Base-by-base conservation (phyloP, 2,797 vertebrate genomes). In the Melanotaenia boesemani region DNA sequence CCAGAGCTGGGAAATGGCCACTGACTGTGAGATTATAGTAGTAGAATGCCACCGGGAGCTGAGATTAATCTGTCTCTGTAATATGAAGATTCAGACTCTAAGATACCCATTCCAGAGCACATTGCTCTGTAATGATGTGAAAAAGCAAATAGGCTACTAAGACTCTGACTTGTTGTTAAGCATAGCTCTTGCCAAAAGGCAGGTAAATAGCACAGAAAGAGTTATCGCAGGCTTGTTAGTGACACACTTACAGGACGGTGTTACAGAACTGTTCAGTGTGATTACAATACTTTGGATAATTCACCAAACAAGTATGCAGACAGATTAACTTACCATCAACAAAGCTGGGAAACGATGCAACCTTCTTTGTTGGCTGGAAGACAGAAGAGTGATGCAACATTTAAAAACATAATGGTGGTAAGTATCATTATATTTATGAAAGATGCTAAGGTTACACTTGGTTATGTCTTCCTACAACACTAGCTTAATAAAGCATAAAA, bases 331-430 rank as follows among this genome's bases (percentile, higher is more conserved):
- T 93, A 99, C 98, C 98, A 85, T 99, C 98, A 66, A 99, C 98
- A 92, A 99, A 99, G 92, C 97, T 99, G 79, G 98, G 98, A 88
- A 99, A 99, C 0, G 98, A 95, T 20, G 97, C 93, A 52, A 94
- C 95, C 90, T 99, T 99, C 95, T 98, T 99, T 61, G 97, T 95
- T 91, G 97, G 95, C 95, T 95, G 82, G 30, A 91, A 92, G 87
- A 92, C 63, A 89, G 52, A 77, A 87, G 75, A 30, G 74, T 8
- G 39, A 65, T 6, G 56, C 32, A 34, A 68, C 37, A 59, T 56
- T 63, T 56, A 56, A 61, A 73, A 28, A 72, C 59, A 57, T 37
- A 46, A 66, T 1, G 55, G 16, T 60, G 4, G n/a, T 39, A 4
- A 62, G 9, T 65, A 22, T 52, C 1, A 32, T 52, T 54, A 3